Conservation (phyloP, 1,140 invertebrate species). For the Trichoplusia ni region DNA sequence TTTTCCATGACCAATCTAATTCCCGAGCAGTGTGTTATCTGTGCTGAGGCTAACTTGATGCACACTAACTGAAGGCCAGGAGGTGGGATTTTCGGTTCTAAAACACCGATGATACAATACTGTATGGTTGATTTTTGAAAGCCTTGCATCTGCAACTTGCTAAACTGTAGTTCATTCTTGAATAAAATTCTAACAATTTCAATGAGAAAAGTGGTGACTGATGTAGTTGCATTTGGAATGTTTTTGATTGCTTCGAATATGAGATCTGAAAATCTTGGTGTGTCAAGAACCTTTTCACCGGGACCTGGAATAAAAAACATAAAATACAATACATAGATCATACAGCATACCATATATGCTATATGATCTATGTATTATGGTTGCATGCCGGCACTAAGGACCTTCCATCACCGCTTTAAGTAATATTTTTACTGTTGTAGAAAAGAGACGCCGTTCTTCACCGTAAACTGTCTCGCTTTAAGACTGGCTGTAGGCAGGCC, state of each 20-base stretch:
- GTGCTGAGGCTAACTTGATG: constrained; percentile 27
- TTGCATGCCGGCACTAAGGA: too few species aligned
- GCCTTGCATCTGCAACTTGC: constrained; percentile 31
- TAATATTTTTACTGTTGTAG: too few species aligned
- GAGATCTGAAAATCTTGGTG: constrained; percentile 38
- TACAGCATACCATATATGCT: too few species aligned
- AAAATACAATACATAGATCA: too few species aligned
- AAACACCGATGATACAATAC: neutral
- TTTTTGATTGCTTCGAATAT: constrained; percentile 31
- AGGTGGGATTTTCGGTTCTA: neutral
- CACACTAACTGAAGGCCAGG: constrained; percentile 20
- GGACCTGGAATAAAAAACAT: constrained; percentile 47
- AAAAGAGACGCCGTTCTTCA: too few species aligned
- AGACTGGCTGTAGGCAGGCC: too few species aligned
- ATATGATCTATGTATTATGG: too few species aligned
- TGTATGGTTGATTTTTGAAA: constrained; percentile 8
- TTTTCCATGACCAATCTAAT: constrained; percentile 31
- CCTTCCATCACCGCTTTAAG: too few species aligned
- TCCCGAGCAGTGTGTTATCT: constrained; percentile 35
- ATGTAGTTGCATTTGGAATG: constrained; percentile 15
- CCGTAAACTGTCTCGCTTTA: too few species aligned
- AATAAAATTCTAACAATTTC: constrained; percentile 33
- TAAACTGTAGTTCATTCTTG: constrained; percentile 43
- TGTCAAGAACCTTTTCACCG: constrained; percentile 36
- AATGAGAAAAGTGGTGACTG: constrained; percentile 34